These are phyloP conservation scores for Drosophila subquinaria DNA, from an alignment of 2,888 invertebrate genomes.

Conservation along the genomic window DNA sequence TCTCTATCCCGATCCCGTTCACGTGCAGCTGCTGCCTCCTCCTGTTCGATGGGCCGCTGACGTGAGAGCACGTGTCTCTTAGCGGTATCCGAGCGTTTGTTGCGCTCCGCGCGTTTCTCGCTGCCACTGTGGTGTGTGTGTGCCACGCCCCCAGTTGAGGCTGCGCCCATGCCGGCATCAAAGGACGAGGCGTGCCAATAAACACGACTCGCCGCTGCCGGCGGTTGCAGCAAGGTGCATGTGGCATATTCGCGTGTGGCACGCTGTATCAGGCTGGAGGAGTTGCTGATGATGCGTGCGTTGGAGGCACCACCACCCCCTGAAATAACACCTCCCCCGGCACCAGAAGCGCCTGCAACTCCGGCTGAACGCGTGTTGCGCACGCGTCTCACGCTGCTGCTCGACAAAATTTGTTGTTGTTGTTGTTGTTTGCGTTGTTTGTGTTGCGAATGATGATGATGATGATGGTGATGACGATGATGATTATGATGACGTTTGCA, in stretches of 20 bases:
- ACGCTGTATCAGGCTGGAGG: constrained; percentile 83
- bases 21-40: constrained; percentile 84
- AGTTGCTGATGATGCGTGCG: constrained; percentile 82
- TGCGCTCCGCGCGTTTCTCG: constrained; percentile 87
- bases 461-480: constrained; percentile 54
- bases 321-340: constrained; percentile 6
- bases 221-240: constrained; percentile 87
- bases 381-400: constrained; percentile 79
- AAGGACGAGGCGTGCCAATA: constrained; percentile 92
- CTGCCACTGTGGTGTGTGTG: constrained; percentile 18
- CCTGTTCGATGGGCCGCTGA: constrained; percentile 91
- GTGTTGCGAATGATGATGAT: constrained; percentile 51
- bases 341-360: constrained; percentile 29
- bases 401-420: constrained; percentile 33
- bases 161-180: constrained; percentile 87
- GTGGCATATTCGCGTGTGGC: constrained; percentile 83
- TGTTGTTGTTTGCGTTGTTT: constrained; percentile 59
- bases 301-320: constrained; percentile 51
- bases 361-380: constrained; percentile 45
- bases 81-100: constrained; percentile 87
- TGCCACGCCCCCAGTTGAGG: constrained; percentile 59
- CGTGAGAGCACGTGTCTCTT: constrained; percentile 91
- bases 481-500: constrained; percentile 78
- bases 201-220: constrained; percentile 86
- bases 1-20: not conserved